phyloP scores from a whole-genome alignment of 2,797 vertebrate genomes.

The Uromys caudimaculatus region DNA sequence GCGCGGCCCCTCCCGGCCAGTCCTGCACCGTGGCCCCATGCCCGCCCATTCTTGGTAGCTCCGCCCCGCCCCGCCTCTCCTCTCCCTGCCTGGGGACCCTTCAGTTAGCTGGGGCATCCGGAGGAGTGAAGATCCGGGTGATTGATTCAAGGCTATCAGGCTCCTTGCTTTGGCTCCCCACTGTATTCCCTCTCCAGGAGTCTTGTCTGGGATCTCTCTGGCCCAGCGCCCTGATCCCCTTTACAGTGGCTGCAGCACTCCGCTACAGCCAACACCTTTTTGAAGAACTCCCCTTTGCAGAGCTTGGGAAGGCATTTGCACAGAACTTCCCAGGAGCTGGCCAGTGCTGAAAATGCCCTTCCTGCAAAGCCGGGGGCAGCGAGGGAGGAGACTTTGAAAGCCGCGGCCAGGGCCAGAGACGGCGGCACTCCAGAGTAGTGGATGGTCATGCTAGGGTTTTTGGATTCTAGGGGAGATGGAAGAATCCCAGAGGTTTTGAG shows the following conservation, averaged over 20 bases:
- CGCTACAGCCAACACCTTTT: background rate
- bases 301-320: background rate
- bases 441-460: background rate
- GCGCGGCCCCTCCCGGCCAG: slow-evolving; percentile 58
- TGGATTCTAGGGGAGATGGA: background rate
- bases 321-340: background rate
- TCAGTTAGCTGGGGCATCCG: background rate
- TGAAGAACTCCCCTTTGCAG: background rate
- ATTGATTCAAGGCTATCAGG: background rate
- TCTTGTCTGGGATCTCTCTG: background rate
- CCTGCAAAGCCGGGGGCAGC: background rate
- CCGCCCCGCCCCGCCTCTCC: background rate
- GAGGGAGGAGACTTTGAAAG: background rate
- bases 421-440: background rate
- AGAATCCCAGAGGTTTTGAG: background rate
- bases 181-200: background rate
- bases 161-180: background rate
- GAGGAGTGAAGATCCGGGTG: background rate
- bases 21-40: slow-evolving; percentile 40
- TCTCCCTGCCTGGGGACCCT: background rate
- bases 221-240: background rate
- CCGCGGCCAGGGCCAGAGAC: background rate
- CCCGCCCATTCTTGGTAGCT: slow-evolving; percentile 11
- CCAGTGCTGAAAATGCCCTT: background rate
- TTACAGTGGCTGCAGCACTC: background rate